Evolutionary conservation across 2,113 vertebrate species (phyloP).

Genomic region (Ptilorrhoa leucosticta): DNA sequence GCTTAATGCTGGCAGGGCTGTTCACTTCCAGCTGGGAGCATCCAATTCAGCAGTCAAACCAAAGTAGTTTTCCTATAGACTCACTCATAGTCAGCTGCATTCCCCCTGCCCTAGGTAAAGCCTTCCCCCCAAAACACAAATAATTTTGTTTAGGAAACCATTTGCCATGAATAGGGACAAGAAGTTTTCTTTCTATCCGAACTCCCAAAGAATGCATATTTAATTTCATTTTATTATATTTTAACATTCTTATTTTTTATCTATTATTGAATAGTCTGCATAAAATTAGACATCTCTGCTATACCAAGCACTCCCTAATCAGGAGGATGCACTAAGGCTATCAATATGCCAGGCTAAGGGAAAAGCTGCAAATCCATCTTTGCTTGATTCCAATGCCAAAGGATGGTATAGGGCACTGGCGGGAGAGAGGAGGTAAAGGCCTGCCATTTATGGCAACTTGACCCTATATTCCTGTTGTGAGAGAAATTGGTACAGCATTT

Average conservation of each 20-base stretch:
- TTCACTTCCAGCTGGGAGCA: not conserved
- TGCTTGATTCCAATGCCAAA: not conserved
- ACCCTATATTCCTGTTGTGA: not conserved
- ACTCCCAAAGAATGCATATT: not conserved
- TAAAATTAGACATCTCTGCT: not conserved
- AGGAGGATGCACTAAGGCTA: not conserved
- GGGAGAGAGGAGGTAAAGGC: not conserved
- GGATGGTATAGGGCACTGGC: rapidly evolving
- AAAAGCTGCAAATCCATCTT: not conserved
- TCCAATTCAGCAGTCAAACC: not conserved
- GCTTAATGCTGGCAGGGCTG: not conserved
- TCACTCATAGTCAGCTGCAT: not conserved
- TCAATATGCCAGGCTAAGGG: not conserved
- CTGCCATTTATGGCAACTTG: not conserved
- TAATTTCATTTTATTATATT: not conserved
- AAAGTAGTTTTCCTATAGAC: not conserved
- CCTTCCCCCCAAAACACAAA: not conserved
- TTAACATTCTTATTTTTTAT: not conserved
- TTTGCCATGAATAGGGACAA: not conserved
- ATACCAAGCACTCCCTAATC: not conserved
- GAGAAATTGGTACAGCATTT: not conserved
- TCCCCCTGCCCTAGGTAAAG: not conserved
- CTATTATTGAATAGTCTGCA: not conserved
- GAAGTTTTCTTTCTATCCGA: not conserved
- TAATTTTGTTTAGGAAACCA: not conserved